Percentiles rank a stretch among this genome's conserved stretches.
These are phyloP conservation scores for Hemiscyllium ocellatum DNA, from an alignment of 2,113 vertebrate species.

Conservation along the genomic window DNA sequence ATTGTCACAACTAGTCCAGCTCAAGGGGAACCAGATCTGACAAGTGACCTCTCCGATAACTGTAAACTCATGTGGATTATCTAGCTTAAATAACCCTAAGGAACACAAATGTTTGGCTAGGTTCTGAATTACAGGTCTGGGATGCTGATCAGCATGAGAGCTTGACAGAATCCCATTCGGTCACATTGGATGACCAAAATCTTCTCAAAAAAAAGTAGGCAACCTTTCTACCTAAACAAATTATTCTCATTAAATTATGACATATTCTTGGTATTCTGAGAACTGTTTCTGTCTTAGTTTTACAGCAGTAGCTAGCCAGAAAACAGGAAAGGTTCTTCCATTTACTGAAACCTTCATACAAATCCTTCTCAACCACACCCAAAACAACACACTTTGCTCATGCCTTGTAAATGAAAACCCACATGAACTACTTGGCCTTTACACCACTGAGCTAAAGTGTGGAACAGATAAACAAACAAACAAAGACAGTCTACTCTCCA, in stretches of 20 bases:
- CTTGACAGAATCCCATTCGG: neutral
- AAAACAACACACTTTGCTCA: neutral
- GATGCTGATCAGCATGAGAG: neutral
- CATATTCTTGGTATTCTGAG: neutral
- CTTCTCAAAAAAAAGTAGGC: no score
- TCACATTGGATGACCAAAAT: neutral
- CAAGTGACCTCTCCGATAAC: neutral
- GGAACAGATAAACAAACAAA: neutral
- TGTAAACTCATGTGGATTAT: neutral
- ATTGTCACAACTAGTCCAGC: neutral
- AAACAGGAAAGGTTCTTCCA: neutral
- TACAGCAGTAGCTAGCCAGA: neutral
- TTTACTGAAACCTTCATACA: neutral
- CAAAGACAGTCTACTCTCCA: neutral
- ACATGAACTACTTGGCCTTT: neutral
- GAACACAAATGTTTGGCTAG: neutral
- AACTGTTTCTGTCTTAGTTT: neutral
- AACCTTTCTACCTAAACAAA: neutral
- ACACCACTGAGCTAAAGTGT: neutral
- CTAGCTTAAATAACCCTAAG: neutral
- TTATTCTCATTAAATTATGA: no score
- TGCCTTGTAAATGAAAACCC: neutral
- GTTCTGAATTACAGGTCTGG: no score
- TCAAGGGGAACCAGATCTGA: neutral
- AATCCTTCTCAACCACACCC: neutral